Conservation (phyloP, 2,113 vertebrate species). For the Pelobates fuscus region DNA sequence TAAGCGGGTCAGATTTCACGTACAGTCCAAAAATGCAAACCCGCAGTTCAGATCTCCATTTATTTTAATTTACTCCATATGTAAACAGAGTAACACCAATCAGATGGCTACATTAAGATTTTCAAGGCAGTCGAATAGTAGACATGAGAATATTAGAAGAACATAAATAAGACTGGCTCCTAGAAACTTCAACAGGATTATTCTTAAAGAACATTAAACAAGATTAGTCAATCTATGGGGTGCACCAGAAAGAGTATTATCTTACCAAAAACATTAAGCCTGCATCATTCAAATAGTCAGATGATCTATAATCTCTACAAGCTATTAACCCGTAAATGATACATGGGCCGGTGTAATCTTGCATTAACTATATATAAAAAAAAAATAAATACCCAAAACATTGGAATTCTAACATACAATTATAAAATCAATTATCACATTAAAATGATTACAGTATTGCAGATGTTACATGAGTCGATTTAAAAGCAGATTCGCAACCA, state of each 20-base stretch:
- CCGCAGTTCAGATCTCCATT: background rate
- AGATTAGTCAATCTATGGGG: background rate
- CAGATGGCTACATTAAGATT: background rate
- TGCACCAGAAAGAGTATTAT: background rate
- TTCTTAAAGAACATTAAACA: background rate
- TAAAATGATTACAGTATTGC: too few relatives aligned
- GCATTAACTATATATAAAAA: conserved; percentile 7
- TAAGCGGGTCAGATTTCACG: conserved; percentile 14
- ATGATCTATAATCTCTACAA: too few relatives aligned
- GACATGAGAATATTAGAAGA: background rate
- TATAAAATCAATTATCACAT: background rate
- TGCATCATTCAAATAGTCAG: too few relatives aligned
- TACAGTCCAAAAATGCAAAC: background rate
- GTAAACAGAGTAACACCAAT: background rate
- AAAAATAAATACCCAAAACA: conserved; percentile 5
- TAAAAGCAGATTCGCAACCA: too few relatives aligned
- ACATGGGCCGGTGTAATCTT: background rate
- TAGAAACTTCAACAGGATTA: background rate
- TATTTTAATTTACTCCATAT: background rate
- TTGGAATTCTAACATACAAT: background rate
- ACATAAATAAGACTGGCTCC: conserved; percentile 1
- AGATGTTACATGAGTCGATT: too few relatives aligned
- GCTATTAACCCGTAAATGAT: too few relatives aligned
- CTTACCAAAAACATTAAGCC: background rate
- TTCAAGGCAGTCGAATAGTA: background rate